These are phyloP conservation scores for Typhlomys cinereus DNA, from an alignment of 2,113 vertebrate species.

Conservation along the genomic window DNA sequence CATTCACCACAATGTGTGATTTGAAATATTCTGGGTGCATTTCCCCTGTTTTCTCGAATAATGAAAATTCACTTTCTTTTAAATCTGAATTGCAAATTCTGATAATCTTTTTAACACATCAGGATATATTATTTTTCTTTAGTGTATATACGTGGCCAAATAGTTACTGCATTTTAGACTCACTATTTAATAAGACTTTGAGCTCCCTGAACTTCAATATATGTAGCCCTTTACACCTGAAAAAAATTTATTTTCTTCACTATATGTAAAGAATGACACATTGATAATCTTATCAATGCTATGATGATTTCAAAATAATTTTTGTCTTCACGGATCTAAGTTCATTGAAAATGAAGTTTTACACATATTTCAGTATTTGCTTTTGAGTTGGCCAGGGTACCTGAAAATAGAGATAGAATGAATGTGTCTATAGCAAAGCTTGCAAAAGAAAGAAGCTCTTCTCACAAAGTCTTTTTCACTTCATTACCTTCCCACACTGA, in stretches of 20 bases:
- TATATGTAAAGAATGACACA: background rate
- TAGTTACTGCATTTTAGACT: too few relatives aligned
- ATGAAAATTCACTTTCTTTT: background rate
- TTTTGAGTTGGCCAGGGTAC: background rate
- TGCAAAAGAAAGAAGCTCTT: constrained; percentile 1
- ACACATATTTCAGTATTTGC: background rate
- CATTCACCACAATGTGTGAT: too few relatives aligned
- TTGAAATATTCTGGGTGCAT: too few relatives aligned
- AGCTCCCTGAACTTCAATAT: background rate
- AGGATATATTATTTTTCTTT: background rate
- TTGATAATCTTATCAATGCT: background rate
- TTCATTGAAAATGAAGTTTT: background rate
- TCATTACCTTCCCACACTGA: background rate
- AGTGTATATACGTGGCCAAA: too few relatives aligned
- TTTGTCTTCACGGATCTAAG: background rate
- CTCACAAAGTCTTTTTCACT: too few relatives aligned
- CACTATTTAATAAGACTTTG: background rate
- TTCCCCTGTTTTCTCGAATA: background rate
- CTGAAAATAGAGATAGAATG: constrained; percentile 33
- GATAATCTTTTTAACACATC: background rate
- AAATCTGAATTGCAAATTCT: background rate
- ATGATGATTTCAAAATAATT: background rate
- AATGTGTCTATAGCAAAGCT: constrained; percentile 14
- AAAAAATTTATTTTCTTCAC: background rate
- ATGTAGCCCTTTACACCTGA: background rate